Conservation (phyloP, 2,797 vertebrate species). For the Ispidina lecontei region DNA sequence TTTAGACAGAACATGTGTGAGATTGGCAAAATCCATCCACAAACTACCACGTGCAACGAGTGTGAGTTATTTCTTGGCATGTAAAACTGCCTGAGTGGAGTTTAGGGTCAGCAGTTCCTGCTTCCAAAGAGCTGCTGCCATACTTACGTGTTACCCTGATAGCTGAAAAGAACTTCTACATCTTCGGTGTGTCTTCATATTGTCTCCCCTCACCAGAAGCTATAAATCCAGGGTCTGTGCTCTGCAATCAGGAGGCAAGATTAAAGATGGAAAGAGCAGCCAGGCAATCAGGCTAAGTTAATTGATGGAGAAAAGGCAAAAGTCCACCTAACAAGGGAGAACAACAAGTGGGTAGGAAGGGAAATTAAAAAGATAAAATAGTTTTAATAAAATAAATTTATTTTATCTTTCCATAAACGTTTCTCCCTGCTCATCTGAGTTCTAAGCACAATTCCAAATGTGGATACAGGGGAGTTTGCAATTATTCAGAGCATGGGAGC, state of each 20-base stretch:
- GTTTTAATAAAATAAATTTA: background rate
- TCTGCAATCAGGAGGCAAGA: background rate
- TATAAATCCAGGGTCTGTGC: background rate
- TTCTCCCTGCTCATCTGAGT: background rate
- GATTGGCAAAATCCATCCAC: too few relatives aligned
- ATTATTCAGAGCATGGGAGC: background rate
- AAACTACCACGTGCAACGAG: too few relatives aligned
- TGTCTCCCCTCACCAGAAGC: background rate
- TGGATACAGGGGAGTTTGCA: background rate
- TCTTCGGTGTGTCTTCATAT: too few relatives aligned
- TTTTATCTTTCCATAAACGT: background rate
- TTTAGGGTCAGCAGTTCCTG: too few relatives aligned
- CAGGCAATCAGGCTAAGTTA: background rate
- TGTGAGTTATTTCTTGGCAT: too few relatives aligned
- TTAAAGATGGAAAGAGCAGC: background rate
- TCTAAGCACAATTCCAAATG: background rate
- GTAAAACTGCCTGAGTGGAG: too few relatives aligned
- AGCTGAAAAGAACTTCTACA: too few relatives aligned
- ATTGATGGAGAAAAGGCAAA: background rate
- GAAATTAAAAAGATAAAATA: background rate
- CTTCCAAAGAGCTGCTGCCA: too few relatives aligned
- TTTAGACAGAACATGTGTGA: too few relatives aligned
- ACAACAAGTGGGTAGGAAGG: background rate
- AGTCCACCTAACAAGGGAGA: background rate
- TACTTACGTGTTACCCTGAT: too few relatives aligned